Evolutionary conservation across 2,797 vertebrate species (phyloP).

Genomic region (Artibeus jamaicensis): DNA sequence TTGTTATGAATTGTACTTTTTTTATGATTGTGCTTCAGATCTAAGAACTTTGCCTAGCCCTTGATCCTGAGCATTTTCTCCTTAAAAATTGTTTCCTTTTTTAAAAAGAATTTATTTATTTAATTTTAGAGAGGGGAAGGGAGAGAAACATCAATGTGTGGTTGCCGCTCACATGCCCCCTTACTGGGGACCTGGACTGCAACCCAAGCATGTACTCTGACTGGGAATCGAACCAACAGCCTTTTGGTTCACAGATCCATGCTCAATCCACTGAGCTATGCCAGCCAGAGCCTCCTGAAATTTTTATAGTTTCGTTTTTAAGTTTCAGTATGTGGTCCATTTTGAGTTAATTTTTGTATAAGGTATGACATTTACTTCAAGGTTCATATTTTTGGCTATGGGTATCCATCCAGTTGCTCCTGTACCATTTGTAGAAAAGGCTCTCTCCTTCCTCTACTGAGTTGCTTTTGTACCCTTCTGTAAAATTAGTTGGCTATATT

Average conservation of each 20-base stretch:
- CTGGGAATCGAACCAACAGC: too few species aligned
- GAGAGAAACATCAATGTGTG: too few species aligned
- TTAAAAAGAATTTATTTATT: too few species aligned
- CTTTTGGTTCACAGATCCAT: too few species aligned
- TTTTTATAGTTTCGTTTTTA: background rate
- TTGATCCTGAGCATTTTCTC: background rate
- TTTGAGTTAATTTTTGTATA: slow-evolving; percentile 13
- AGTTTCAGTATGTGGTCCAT: background rate
- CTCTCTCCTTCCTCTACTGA: background rate
- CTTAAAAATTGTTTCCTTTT: background rate
- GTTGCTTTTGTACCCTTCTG: background rate
- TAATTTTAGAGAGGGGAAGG: too few species aligned
- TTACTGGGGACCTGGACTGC: too few species aligned
- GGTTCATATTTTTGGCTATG: background rate
- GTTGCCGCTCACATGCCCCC: too few species aligned
- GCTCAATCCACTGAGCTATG: too few species aligned
- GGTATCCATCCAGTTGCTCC: background rate
- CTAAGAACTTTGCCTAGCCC: background rate
- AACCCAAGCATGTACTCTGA: too few species aligned
- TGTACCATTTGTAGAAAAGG: background rate
- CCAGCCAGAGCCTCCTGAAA: too few species aligned
- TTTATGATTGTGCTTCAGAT: background rate
- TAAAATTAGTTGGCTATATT: background rate
- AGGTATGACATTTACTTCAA: background rate
- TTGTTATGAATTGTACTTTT: background rate